phyloP scores from a whole-genome alignment of 2,113 vertebrate species.

The Dasyprocta punctata region DNA sequence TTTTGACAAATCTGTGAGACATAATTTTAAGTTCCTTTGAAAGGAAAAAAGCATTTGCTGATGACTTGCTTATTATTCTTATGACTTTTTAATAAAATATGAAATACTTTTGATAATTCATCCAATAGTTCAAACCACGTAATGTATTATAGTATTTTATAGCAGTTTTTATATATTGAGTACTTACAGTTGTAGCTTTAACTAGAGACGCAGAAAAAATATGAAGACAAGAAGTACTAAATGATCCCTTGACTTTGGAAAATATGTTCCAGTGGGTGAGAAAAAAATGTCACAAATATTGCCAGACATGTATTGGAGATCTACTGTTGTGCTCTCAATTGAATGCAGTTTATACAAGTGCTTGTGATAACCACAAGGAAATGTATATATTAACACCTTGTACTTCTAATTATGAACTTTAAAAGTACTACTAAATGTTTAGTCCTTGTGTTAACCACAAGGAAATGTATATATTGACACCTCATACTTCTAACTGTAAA shows the following conservation, averaged over 20 bases:
- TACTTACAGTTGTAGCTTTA: background rate
- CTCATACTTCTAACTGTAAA: background rate
- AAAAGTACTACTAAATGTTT: background rate
- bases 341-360: background rate
- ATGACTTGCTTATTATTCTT: constrained; percentile 39
- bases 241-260: background rate
- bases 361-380: background rate
- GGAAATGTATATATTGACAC: background rate
- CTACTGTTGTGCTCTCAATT: background rate
- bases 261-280: background rate
- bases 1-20: background rate
- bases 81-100: constrained; percentile 50
- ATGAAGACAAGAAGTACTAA: background rate
- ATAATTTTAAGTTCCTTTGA: constrained; percentile 18
- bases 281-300: background rate
- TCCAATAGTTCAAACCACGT: background rate
- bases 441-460: background rate
- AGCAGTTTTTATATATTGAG: background rate
- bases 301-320: background rate
- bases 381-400: background rate
- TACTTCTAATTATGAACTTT: background rate
- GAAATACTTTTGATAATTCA: constrained; percentile 5
- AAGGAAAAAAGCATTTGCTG: constrained; percentile 9
- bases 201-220: background rate
- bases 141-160: constrained; percentile 11